Evolutionary conservation across 2,113 vertebrate genomes (phyloP).

Genomic region (Sorex fumeus): DNA sequence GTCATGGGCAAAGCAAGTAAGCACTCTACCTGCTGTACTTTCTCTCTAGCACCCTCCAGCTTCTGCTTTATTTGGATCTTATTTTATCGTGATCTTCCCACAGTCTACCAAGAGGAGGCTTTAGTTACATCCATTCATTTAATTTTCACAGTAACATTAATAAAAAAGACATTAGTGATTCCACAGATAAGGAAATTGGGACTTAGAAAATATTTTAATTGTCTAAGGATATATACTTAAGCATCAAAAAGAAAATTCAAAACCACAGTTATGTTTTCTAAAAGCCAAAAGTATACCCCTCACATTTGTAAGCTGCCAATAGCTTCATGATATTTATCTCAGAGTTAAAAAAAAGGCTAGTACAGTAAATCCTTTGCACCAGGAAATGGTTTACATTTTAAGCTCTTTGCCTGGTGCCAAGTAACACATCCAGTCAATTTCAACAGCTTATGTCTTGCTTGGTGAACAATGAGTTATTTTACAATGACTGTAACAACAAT

Average conservation of each 20-base stretch:
- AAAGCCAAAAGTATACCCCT: constrained; percentile 54
- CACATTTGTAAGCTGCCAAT: constrained; percentile 32
- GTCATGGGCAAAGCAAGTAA: too few species aligned
- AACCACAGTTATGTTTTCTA: constrained; percentile 44
- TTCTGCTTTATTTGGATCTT: neutral
- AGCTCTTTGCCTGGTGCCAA: constrained; percentile 44
- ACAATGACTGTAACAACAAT: constrained; percentile 8
- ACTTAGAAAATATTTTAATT: neutral
- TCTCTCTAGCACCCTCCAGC: too few species aligned
- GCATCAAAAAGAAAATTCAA: constrained; percentile 54
- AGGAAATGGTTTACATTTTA: constrained; percentile 62
- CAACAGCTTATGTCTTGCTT: constrained; percentile 6
- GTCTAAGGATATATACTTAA: constrained; percentile 43
- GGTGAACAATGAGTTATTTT: constrained; percentile 71
- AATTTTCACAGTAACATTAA: neutral
- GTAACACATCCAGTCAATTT: constrained; percentile 26
- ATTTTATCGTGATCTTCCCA: neutral
- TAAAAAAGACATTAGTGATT: neutral
- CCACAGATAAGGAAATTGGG: constrained; percentile 43
- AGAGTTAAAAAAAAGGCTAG: constrained; percentile 34
- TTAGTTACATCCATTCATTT: constrained; percentile 36
- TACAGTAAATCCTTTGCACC: constrained; percentile 19
- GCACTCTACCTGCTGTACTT: too few species aligned
- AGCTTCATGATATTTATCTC: constrained; percentile 65
- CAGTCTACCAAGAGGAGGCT: neutral